Evolutionary conservation across 37 sponge, comb jelly and placozoan genomes (phyloP).

Genomic region (Bolinopsis microptera): DNA sequence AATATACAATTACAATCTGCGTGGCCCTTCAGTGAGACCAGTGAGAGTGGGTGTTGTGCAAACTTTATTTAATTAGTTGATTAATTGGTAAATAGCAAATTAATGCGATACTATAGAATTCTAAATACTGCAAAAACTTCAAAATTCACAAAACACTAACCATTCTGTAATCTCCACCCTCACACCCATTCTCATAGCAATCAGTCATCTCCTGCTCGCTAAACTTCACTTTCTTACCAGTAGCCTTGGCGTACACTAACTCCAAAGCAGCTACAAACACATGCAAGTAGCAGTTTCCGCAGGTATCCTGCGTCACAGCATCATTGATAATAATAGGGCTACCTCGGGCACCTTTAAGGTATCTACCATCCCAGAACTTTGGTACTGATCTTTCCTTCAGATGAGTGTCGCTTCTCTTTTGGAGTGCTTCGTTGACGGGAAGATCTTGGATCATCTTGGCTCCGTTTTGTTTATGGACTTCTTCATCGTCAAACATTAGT

Average conservation of each 20-base stretch:
- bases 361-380: neutral
- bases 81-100: no score
- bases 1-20: no score
- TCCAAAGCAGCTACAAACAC: neutral
- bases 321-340: neutral
- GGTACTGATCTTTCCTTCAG: neutral
- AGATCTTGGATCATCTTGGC: neutral
- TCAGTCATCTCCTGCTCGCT: constrained; percentile 45
- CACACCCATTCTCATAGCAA: neutral
- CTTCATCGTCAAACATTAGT: neutral
- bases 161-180: constrained; percentile 13
- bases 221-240: constrained; percentile 3
- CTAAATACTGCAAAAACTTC: neutral
- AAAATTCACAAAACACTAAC: neutral
- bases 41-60: neutral
- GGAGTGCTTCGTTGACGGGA: neutral
- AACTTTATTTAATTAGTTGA: neutral
- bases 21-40: no score
- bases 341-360: neutral
- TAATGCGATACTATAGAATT: no score
- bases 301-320: constrained; percentile 1
- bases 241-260: neutral
- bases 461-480: neutral
- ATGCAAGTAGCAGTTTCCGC: constrained; percentile 51
- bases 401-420: neutral